A percentile compares a stretch with the other conserved stretches of the same genome.
These are phyloP conservation scores for Calliphora vomitoria DNA, from an alignment of 2,888 invertebrate genomes.

Conservation along the genomic window DNA sequence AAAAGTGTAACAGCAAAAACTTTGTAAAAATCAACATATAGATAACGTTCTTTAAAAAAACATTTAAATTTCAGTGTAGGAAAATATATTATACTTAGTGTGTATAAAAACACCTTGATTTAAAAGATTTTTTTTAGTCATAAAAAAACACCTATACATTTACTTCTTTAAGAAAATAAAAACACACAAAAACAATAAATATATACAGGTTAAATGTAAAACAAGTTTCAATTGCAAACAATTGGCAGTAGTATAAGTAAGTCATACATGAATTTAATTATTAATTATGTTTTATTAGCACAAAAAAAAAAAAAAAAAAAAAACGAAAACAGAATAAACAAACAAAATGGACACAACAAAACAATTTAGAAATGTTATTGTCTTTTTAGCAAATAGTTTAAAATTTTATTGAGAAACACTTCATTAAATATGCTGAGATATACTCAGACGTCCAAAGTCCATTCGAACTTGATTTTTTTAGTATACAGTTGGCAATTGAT, in stretches of 20 bases:
- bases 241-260: not conserved
- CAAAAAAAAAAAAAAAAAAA: not conserved
- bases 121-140: not conserved
- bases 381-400: slow-evolving; percentile 28
- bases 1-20: too few relatives aligned
- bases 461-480: slow-evolving; percentile 28
- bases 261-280: slow-evolving; percentile 2
- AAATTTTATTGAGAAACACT: slow-evolving; percentile 23
- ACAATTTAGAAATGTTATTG: slow-evolving; percentile 2
- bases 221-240: slow-evolving; percentile 11
- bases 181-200: not conserved
- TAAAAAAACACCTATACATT: not conserved
- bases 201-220: not conserved
- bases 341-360: not conserved
- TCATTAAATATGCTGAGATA: not conserved
- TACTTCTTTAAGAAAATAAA: not conserved
- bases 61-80: too few relatives aligned
- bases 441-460: slow-evolving; percentile 67
- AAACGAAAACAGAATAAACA: not conserved
- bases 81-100: too few relatives aligned
- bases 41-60: too few relatives aligned
- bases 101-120: not conserved
- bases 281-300: slow-evolving; percentile 4
- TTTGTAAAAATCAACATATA: too few relatives aligned
- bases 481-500: slow-evolving; percentile 37